Evolutionary conservation across 2,888 invertebrate species (phyloP).

Genomic region (Sialis fuliginosa): DNA sequence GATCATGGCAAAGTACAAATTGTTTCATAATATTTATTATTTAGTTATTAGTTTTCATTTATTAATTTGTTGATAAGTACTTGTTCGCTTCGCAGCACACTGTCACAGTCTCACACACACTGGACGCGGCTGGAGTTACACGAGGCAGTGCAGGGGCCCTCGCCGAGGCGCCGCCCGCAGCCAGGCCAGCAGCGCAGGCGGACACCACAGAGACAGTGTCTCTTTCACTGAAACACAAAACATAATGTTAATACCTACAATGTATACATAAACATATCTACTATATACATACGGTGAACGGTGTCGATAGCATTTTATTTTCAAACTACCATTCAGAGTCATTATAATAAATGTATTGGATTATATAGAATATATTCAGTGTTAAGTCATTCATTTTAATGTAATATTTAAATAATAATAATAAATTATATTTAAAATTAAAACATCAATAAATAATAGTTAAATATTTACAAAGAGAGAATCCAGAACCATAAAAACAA

Average conservation of each 20-base stretch:
- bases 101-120: slow-evolving; percentile 13
- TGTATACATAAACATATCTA: background rate
- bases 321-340: too few species aligned
- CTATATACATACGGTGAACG: background rate
- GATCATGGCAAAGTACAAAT: slow-evolving; percentile 12
- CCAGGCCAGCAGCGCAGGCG: slow-evolving; percentile 19
- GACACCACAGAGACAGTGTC: slow-evolving; percentile 35
- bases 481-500: too few species aligned
- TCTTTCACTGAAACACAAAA: slow-evolving; percentile 31
- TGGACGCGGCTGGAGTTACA: slow-evolving; percentile 8
- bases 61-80: slow-evolving; percentile 7
- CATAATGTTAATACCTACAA: slow-evolving; percentile 5
- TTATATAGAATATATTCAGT: too few species aligned
- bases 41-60: slow-evolving; percentile 6
- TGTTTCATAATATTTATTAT: slow-evolving; percentile 10
- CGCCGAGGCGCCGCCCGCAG: slow-evolving; percentile 11
- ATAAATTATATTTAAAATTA: too few species aligned
- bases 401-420: too few species aligned
- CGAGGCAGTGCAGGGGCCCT: slow-evolving; percentile 8
- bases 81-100: slow-evolving; percentile 9
- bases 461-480: too few species aligned
- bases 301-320: background rate
- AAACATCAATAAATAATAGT: too few species aligned
- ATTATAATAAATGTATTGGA: too few species aligned
- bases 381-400: too few species aligned